These are phyloP conservation scores for Noctua pronuba DNA, from an alignment of 2,888 invertebrate species.

Conservation along the genomic window DNA sequence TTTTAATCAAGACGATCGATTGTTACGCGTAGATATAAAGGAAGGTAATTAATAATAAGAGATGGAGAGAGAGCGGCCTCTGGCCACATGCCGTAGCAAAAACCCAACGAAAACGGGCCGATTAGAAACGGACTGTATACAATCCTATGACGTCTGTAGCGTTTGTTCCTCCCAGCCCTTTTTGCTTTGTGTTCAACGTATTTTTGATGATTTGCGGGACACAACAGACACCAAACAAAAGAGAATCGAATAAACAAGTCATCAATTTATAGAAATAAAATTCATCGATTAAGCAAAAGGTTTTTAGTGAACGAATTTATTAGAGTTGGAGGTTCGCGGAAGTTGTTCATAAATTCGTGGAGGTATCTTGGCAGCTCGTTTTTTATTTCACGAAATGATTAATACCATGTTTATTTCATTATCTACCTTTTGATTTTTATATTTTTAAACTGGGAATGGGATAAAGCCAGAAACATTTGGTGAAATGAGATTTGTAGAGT, in stretches of 20 bases:
- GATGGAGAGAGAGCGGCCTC: conserved; percentile 76
- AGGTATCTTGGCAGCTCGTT: conserved; percentile 52
- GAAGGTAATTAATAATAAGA: conserved; percentile 90
- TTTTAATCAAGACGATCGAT: conserved; percentile 89
- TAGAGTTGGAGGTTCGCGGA: conserved; percentile 55
- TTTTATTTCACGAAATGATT: conserved; percentile 49
- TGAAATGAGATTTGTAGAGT: background rate
- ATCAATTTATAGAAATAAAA: conserved; percentile 71
- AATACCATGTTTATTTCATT: conserved; percentile 54
- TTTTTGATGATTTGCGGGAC: conserved; percentile 83
- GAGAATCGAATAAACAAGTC: conserved; percentile 71
- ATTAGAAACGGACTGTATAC: conserved; percentile 87
- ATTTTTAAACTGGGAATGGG: conserved; percentile 3
- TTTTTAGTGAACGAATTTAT: conserved; percentile 59
- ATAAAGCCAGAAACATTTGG: conserved; percentile 1
- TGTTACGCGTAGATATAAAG: conserved; percentile 85
- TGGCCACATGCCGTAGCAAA: conserved; percentile 88
- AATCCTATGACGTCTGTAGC: conserved; percentile 83
- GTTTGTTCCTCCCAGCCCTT: conserved; percentile 82
- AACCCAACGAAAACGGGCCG: conserved; percentile 86
- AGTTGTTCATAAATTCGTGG: conserved; percentile 54
- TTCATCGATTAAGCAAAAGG: conserved; percentile 60
- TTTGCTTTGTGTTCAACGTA: conserved; percentile 79
- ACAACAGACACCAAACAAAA: conserved; percentile 72
- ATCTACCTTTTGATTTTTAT: conserved; percentile 38